Conservation (phyloP, 2,797 vertebrate genomes). For the Oreochromis mossambicus region DNA sequence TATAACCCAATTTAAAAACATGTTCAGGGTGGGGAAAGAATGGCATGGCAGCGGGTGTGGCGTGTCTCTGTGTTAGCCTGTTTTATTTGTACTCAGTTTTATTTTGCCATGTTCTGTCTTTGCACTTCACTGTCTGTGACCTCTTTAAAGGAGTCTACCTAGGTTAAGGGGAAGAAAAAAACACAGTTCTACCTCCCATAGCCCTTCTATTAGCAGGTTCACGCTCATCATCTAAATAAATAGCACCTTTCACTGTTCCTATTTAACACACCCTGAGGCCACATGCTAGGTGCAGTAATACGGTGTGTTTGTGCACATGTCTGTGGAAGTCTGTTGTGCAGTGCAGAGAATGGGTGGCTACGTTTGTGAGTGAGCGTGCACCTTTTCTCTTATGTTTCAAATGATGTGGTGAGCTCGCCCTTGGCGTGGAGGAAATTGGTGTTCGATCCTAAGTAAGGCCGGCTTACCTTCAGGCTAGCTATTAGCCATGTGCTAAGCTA, state of each 20-base stretch:
- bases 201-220: slow-evolving; percentile 40
- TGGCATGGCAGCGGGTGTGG: background rate
- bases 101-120: slow-evolving; percentile 4
- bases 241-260: slow-evolving; percentile 59
- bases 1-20: slow-evolving; percentile 60
- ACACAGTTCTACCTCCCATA: slow-evolving; percentile 7
- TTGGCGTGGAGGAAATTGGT: slow-evolving; percentile 66
- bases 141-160: slow-evolving; percentile 24
- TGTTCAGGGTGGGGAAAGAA: slow-evolving; percentile 34
- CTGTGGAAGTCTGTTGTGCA: slow-evolving; percentile 17
- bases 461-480: slow-evolving; percentile 56
- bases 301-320: slow-evolving; percentile 31
- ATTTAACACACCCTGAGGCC: slow-evolving; percentile 45
- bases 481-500: slow-evolving; percentile 73
- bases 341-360: slow-evolving; percentile 21
- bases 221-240: slow-evolving; percentile 70
- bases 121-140: slow-evolving; percentile 32
- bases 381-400: slow-evolving; percentile 50
- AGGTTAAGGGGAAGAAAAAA: slow-evolving; percentile 4
- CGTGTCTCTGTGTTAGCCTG: background rate
- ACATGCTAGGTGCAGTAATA: slow-evolving; percentile 32
- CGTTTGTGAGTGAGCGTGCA: slow-evolving; percentile 22
- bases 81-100: slow-evolving; percentile 51
- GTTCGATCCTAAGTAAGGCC: slow-evolving; percentile 64
- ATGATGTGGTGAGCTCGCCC: slow-evolving; percentile 57